Conservation (phyloP, 2,888 invertebrate genomes). For the Tipula confusa region DNA sequence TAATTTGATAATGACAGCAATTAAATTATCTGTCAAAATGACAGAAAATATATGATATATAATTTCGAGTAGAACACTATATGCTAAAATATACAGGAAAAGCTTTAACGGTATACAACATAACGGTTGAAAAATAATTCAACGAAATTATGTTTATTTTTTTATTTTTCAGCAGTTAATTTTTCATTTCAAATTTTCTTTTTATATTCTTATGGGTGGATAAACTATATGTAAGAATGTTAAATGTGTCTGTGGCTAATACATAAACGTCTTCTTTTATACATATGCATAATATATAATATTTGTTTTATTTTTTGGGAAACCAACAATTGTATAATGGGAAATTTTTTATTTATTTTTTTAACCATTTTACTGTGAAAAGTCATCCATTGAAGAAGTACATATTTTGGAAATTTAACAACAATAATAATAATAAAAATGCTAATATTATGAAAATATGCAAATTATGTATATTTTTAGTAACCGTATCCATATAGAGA, state of each 20-base stretch:
- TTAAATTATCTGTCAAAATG: neutral
- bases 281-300: neutral
- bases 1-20: neutral
- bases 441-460: conserved; percentile 3
- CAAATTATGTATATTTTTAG: neutral
- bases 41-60: neutral
- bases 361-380: neutral
- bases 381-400: conserved; percentile 3
- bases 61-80: too few relatives aligned
- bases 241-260: conserved; percentile 6
- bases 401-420: neutral
- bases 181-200: neutral
- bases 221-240: neutral
- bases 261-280: neutral
- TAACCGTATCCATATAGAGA: neutral
- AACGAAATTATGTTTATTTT: neutral
- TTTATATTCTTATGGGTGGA: neutral
- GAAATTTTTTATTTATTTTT: too few relatives aligned
- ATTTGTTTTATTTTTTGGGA: neutral
- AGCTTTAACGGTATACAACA: neutral
- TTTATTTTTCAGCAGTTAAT: neutral
- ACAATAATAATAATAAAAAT: neutral
- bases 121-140: neutral
- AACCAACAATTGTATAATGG: neutral
- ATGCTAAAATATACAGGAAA: neutral